Evolutionary conservation across 1,140 invertebrate species (phyloP), one percentile per base, ranked within the genome.

Genomic region (Calliopsis andreniformis): DNA sequence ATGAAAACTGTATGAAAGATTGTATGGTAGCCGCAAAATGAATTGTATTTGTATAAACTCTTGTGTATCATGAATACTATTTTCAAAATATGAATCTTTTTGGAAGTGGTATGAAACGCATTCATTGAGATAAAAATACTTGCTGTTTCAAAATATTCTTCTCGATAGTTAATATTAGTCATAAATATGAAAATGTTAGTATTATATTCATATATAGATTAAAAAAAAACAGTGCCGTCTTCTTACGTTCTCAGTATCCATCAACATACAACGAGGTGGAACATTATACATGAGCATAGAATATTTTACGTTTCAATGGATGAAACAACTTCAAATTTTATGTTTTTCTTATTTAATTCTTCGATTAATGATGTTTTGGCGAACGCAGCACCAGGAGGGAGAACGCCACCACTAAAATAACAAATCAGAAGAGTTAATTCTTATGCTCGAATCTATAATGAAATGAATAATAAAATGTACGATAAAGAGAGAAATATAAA

Each of bases 361-460:
- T 95, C 91, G 10, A 95, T 92, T 12, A 96, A 86, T 16, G 89
- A 92, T 2, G 96, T 96, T 67, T 95, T 94, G 1, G 86, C 88
- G 90, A 96, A 94, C 16, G 92, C 92, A 30, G 90, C 89, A 18
- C 92, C 93, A 35, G 93, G 91, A 18, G 92, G 82, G 16, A 93
- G 43, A 3, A 93, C 92, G 42, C 93, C 93, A 10, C 93, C 91
- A 14, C 93, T 93, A 82, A 62, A 91, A 88, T 63, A 20, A 45
- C 28, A 55, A 18, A 71, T 39, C 10, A 42, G 23, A 39, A n/a
- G 35, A 12, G 49, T 63, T 25, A 67, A 76, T 61, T 42, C 61
- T 49, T 56, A 45, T 35, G 6, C 7, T 42, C 1, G 32, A 32
- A 51, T 43, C 0, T 18, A 68, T 14, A 62, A n/a, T 25, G 45